Conservation (phyloP, 2,797 vertebrate genomes). For the Hydrophis major region DNA sequence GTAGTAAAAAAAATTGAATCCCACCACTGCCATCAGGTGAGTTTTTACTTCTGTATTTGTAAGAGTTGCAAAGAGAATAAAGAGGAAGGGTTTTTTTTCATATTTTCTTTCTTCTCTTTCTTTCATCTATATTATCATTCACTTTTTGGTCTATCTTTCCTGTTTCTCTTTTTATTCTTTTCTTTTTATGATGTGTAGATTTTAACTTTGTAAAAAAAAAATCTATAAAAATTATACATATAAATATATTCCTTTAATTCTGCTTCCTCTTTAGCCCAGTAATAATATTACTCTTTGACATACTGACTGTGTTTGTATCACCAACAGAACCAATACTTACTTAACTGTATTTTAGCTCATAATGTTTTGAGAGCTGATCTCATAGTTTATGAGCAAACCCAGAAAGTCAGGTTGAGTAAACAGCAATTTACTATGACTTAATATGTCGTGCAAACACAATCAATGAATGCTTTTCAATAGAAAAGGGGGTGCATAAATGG, state of each 20-base stretch:
- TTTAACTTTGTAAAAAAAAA: neutral
- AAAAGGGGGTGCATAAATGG: neutral
- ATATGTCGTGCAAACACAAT: neutral
- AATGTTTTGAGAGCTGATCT: neutral
- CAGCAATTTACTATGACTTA: neutral
- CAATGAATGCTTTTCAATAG: neutral
- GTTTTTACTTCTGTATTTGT: neutral
- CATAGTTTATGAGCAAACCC: neutral
- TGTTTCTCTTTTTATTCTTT: neutral
- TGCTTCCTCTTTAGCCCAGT: neutral
- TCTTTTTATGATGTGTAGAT: neutral
- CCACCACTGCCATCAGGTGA: neutral
- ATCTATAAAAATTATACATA: neutral
- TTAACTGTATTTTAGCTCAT: neutral
- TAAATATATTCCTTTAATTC: neutral
- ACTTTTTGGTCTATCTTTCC: neutral
- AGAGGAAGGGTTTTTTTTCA: neutral
- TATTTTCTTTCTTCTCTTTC: neutral
- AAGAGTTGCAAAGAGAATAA: neutral
- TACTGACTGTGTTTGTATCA: neutral
- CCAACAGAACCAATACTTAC: neutral
- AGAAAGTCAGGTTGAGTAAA: neutral
- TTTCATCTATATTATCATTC: neutral
- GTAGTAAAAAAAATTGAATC: too few species aligned
- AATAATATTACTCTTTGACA: neutral